Percentiles rank a stretch among this genome's conserved stretches.
phyloP scores from a whole-genome alignment of 2,113 vertebrate species.

The Tychaedon coryphoeus region DNA sequence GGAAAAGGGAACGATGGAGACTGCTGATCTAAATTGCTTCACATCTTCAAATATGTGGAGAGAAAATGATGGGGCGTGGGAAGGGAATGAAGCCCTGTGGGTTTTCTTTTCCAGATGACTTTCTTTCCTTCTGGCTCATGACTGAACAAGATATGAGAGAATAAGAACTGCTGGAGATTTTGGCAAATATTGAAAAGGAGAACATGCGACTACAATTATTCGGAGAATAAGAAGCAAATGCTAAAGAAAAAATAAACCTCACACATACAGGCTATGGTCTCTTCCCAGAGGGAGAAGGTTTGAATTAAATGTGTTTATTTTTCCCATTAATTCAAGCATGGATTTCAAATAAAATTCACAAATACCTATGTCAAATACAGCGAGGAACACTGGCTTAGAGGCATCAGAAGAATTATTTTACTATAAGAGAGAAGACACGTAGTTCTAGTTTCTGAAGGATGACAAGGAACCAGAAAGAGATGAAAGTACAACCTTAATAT shows the following conservation, averaged over 20 bases:
- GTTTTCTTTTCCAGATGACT: slow-evolving; percentile 35
- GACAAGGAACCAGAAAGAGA: neutral
- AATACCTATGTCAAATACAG: neutral
- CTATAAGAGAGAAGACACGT: fast-evolving
- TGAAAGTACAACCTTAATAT: neutral
- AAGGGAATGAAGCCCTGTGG: slow-evolving; percentile 34
- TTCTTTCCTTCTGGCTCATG: slow-evolving; percentile 35
- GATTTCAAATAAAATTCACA: neutral
- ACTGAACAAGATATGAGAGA: neutral
- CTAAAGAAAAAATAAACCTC: slow-evolving; percentile 2
- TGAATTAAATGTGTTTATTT: neutral
- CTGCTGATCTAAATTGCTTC: slow-evolving; percentile 13
- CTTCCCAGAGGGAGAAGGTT: neutral
- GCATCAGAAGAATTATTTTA: neutral
- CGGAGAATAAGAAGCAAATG: slow-evolving; percentile 5
- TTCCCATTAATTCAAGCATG: neutral
- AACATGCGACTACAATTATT: neutral
- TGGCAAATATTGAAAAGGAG: slow-evolving; percentile 24
- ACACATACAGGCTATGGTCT: neutral
- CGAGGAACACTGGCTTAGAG: fast-evolving
- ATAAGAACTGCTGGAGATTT: slow-evolving; percentile 25
- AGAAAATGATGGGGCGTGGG: slow-evolving; percentile 36
- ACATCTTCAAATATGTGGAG: slow-evolving; percentile 35
- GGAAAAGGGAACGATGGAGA: slow-evolving; percentile 16
- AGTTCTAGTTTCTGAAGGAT: neutral